Percentiles rank a stretch among this genome's conserved stretches.
Evolutionary conservation across 2,797 vertebrate species (phyloP).

Genomic region (Cryptoprocta ferox): DNA sequence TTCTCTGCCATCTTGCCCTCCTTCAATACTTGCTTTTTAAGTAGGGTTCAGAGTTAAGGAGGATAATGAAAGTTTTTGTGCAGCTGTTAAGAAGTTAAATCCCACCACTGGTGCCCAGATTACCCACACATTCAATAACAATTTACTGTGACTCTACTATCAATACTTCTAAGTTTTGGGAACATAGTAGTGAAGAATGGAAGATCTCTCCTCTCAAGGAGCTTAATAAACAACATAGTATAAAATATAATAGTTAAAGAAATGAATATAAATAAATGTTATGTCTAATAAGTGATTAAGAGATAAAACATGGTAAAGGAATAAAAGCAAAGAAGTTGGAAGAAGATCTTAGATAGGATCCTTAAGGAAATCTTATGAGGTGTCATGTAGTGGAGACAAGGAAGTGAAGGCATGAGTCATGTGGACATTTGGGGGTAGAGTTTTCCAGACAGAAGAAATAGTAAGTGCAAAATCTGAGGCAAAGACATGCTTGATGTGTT

Average conservation of each 20-base stretch:
- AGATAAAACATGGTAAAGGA: neutral
- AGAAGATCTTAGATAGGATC: neutral
- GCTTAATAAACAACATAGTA: neutral
- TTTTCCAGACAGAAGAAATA: neutral
- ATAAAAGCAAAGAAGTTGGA: neutral
- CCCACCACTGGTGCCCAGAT: neutral
- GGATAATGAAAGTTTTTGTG: neutral
- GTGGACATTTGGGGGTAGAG: neutral
- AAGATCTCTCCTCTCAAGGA: neutral
- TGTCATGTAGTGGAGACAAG: neutral
- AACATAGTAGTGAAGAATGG: neutral
- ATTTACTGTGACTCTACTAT: neutral
- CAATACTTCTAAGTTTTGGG: neutral
- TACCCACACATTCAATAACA: neutral
- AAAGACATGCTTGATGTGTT: neutral
- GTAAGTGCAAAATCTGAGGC: neutral
- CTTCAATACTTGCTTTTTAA: too few relatives aligned
- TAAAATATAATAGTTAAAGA: neutral
- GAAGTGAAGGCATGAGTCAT: neutral
- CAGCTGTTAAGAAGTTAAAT: neutral
- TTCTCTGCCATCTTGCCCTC: too few relatives aligned
- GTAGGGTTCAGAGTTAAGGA: neutral
- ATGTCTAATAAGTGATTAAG: neutral
- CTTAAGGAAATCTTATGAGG: neutral
- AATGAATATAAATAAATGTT: neutral